Conservation (phyloP, 2,113 vertebrate species). For the Probosciger aterrimus region DNA sequence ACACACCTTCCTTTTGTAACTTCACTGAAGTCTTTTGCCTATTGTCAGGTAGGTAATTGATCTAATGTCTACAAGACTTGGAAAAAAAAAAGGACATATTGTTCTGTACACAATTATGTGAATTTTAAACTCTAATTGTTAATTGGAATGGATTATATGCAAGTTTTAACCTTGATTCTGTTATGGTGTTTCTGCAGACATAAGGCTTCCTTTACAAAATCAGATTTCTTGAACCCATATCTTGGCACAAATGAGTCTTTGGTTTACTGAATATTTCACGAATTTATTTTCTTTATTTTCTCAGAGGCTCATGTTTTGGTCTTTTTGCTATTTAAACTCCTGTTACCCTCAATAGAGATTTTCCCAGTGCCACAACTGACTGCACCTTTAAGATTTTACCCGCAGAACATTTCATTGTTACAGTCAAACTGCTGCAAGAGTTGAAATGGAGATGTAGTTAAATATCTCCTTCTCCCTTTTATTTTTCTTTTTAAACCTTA, state of each 20-base stretch:
- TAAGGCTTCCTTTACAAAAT: not conserved
- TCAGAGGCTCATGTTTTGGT: not conserved
- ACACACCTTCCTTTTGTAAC: not conserved
- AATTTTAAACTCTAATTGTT: not conserved
- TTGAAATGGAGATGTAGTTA: not conserved
- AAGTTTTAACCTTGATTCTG: not conserved
- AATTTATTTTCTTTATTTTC: not conserved
- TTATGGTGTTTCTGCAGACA: not conserved
- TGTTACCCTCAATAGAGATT: not conserved
- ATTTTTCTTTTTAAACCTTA: not conserved
- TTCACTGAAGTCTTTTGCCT: not conserved
- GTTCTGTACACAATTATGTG: not conserved
- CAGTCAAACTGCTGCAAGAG: not conserved
- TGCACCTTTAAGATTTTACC: not conserved
- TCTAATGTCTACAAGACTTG: not conserved
- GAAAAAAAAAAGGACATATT: not conserved
- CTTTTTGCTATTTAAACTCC: not conserved
- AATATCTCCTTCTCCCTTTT: not conserved
- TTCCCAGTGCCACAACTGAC: not conserved
- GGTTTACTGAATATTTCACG: not conserved
- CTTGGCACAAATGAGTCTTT: not conserved
- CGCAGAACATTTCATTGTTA: not conserved
- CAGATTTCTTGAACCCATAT: not conserved
- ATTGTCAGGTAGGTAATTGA: not conserved
- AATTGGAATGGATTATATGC: not conserved